Base-by-base conservation (phyloP, 2,113 vertebrate species). In the Eulemur macaco region DNA sequence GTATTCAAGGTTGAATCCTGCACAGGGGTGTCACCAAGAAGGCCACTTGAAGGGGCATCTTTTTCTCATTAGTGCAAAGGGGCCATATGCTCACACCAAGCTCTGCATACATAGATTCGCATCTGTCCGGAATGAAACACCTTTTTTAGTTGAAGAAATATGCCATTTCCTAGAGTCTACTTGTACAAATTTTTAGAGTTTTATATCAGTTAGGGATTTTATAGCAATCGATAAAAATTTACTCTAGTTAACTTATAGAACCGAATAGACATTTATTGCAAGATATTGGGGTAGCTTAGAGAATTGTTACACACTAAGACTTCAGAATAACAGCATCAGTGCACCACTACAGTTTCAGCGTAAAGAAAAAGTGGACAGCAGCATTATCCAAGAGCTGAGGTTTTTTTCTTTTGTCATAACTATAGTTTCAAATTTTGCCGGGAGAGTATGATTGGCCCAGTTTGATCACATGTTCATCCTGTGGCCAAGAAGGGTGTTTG, bases 61-160 rank as follows among this genome's bases (percentile, higher is more conserved):
- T 73, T 94, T 83, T 47, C 6, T 94, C 56, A 37, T 93, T 96
- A 84, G 2, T 73, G 87, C 64, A 93, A 91, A 95, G 52, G 31
- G 21, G 11, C 90, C 94, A 95, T 96, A 39, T 96, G 80, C 68
- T 94, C 83, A 37, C 4, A 34, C 4, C 68, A 97, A 92, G 63
- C 76, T 96, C 78, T 74, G 20, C 9, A 18, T 45, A 21, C 14
- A 8, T 66, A 52, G 4, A 73, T 96, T 58, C 84, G 39, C 81
- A 87, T 87, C 82, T 68, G 27, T 93, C 66, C 18, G 64, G 45
- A 90, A 95, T 47, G 6, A 52, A 89, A 77, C 5, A 45, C 14
- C 20, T 58, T 82, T 91, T 91, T 81, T 17, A 80, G 31, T 71
- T 83, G 29, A 71, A 86, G 34, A 93, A 86, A 87, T 63, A 88